Conservation (phyloP, 2,113 vertebrate species). For the Elaphurus davidianus region DNA sequence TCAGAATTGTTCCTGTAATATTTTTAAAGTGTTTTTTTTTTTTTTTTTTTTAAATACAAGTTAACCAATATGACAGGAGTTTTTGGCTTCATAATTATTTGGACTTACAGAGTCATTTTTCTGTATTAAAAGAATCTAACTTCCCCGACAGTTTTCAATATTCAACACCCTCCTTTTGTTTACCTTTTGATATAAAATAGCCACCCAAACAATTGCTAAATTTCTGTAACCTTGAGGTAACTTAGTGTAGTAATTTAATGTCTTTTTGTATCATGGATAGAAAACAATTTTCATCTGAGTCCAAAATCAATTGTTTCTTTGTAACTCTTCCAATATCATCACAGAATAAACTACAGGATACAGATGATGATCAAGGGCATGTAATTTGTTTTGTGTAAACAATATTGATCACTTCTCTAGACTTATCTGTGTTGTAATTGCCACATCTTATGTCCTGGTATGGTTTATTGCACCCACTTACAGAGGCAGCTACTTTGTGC, state of each 20-base stretch:
- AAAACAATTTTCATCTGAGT: constrained; percentile 48
- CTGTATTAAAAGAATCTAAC: no score
- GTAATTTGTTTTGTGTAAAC: neutral
- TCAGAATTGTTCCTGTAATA: no score
- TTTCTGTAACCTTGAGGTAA: neutral
- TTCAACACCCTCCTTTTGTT: no score
- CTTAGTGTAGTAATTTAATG: neutral
- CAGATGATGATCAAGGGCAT: neutral
- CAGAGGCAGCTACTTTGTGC: neutral
- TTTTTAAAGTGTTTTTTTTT: no score
- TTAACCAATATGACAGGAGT: no score
- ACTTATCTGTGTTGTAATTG: neutral
- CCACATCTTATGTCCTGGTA: neutral
- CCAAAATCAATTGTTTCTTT: constrained; percentile 42
- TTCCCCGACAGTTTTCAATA: no score
- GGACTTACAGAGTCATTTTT: no score
- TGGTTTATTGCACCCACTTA: neutral
- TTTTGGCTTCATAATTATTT: no score
- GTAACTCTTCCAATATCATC: constrained; percentile 11
- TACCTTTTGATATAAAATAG: neutral
- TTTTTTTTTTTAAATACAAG: no score
- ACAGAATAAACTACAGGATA: neutral
- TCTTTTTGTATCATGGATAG: constrained; percentile 6
- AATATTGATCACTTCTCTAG: neutral
- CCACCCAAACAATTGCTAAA: neutral